Base-by-base conservation (phyloP, 2,113 vertebrate genomes). In the Xyliphius kryptos region DNA sequence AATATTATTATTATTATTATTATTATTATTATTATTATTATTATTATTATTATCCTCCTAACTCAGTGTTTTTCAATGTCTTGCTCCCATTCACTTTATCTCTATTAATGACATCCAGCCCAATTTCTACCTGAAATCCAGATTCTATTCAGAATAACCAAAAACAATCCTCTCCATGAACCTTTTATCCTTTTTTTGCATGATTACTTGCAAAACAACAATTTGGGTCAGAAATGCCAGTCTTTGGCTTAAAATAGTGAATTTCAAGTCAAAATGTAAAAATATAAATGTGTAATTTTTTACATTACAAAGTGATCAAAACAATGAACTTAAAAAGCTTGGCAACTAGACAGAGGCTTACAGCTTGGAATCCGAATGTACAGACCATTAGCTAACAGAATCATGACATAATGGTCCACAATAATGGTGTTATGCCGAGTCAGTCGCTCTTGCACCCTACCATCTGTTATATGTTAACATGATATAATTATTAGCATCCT, bases 401-500 rank as follows among this genome's bases (percentile, higher is more conserved):
- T 38, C 37, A 37, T n/a, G 16, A 13, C 13, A 38, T 19, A 11
- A 14, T 13, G 6, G 12, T 17, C 5, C 13, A 44, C 58, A 36
- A 36, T 50, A 60, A 67, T 64, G 56, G 67, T 66, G 9, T 20
- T 26, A 65, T 43, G 56, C 55, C 21, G 48, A 62, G 57, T 32
- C 26, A 68, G 68, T 71, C 26, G 32, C 6, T 12, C 46, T 19
- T 38, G 38, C 44, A 64, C 16, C 50, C 56, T 22, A 36, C 10
- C 9, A 9, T 36, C 15, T 63, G 40, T 22, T 38, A 44, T 9
- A 8, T 46, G 50, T 10, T 47, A 56, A 38, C n/a, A 58, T 61
- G 52, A 41, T 40, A 49, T 48, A 57, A 26, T 52, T 52, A 22
- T 22, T 53, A 46, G 12, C 20, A 56, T 32, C 37, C 36, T 36